Base-by-base conservation (phyloP, 92 coral and sea anemone species). In the Actinernus sp. region DNA sequence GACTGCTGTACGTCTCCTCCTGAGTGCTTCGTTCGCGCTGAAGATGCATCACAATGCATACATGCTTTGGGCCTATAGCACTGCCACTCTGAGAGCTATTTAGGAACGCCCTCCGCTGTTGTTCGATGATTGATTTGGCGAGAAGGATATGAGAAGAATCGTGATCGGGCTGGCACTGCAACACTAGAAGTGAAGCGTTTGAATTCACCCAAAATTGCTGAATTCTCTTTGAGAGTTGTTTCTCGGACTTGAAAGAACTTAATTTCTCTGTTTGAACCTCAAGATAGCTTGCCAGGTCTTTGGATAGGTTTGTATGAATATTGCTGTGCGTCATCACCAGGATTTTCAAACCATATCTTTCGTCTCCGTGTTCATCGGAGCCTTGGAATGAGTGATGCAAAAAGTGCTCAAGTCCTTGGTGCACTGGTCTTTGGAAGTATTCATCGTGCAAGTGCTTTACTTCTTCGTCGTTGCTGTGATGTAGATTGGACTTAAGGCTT, bases 91-190 rank as follows among this genome's bases (percentile, higher is more conserved):
- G 17, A 26, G 14, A 28, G 14, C 34, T 39, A 26, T 54, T 48
- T 46, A 75, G 29, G 72, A 82, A 87, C 27, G 57, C 50, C 41
- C 53, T 77, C 26, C 95, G 74, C 49, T 87, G 93, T 55, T 90
- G 87, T 71, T 94, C 98, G 25, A 94, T 85, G 60, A 87, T 91
- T 19, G 97, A 82, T 48, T 92, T 92, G 57, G 92, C 91, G 49
- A 87, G 88, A 8, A 94, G 88, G 88, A 94, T 74, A 63, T 94
- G 97, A 17, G 83, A 38, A 8, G 95, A 90, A 81, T 94, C 98
- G n/a, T 88, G 79, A 58, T 91, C 93, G 25, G 98, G 98, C 23
- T 79, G 68, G 60, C 98, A 94, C 56, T 94, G 98, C 41, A 93
- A 60, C 1, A 87, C 95, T 20, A 94, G 56, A 47, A 94, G 68